A percentile compares a stretch with the other conserved stretches of the same genome.
Conservation (phyloP, 2,888 invertebrate species). For the Coremacera marginata region DNA sequence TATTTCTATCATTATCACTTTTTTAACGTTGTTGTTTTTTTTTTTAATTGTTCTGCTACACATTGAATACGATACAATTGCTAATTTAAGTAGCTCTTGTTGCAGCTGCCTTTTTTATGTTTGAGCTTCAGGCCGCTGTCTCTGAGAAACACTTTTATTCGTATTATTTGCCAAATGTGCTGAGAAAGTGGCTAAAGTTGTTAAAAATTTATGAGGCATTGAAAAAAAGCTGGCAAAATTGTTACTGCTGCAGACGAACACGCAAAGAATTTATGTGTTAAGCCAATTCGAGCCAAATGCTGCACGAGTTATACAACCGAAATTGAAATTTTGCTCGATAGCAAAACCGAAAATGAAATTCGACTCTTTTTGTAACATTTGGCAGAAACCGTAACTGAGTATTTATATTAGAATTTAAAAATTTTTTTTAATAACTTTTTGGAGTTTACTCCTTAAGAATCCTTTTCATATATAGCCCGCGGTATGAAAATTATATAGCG, state of each 20-base stretch:
- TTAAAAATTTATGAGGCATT: not conserved
- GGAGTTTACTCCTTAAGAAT: too few relatives aligned
- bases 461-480: too few relatives aligned
- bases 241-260: not conserved
- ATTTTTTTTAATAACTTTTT: too few relatives aligned
- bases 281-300: not conserved
- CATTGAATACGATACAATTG: not conserved
- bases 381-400: too few relatives aligned
- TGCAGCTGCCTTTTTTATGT: not conserved
- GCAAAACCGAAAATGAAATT: too few relatives aligned
- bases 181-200: not conserved
- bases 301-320: not conserved
- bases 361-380: too few relatives aligned
- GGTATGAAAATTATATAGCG: too few relatives aligned
- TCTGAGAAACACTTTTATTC: not conserved
- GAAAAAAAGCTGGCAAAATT: not conserved
- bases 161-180: not conserved
- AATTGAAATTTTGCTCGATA: too few relatives aligned
- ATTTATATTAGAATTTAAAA: too few relatives aligned
- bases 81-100: not conserved
- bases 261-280: not conserved
- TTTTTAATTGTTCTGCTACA: not conserved
- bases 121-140: not conserved
- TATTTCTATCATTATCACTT: slow-evolving; percentile 3
- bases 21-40: not conserved